Base-by-base conservation (phyloP, 53 echinoderm and acorn worm species). In the Patiria pectinifera region DNA sequence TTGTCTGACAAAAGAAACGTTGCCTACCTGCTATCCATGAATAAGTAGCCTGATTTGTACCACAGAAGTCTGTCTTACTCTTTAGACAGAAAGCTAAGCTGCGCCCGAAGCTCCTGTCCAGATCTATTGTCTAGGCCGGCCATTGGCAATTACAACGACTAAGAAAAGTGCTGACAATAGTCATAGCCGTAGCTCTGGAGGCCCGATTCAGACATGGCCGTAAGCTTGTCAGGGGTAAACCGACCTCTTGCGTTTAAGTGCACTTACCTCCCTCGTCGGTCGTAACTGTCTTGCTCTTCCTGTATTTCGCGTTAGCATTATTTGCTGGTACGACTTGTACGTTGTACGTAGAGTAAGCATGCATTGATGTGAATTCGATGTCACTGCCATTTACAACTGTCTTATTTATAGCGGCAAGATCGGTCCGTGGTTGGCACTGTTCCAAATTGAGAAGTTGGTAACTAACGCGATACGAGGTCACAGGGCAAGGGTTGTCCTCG, bases 271-370 rank as follows among this genome's bases (percentile, higher is more conserved):
- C 80, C 19, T 79, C 80, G 3, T 79, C 12, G 12, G 80, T 79
- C 47, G 15, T 79, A 15, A 79, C 19, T 11, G 48, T 48, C 46
- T 45, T 9, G 11, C 3, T 45, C 11, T 46, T 45, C 2, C 1
- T 79, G 16, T 14, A 79, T 15, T 4, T 15, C 2, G 45, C 48
- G 45, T 1, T 48, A 79, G 45, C 80, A 25, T 45, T 45, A 45
- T 79, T 45, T 19, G 45, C 80, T 79, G 80, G 45, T 48, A 46
- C 46, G 14, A 79, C 80, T n/a, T 79, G 48, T 48, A 79, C 80
- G 4, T 11, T 79, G 46, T 79, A 79, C 13, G 80, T 79, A 48
- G 80, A 79, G 80, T 45, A 48, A 15, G 80, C 80, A 45, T 16
- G 48, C 15, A 79, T 5, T 10, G 80, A 79, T 11, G 48, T 46